Evolutionary conservation across 2,888 invertebrate genomes (phyloP), one percentile per base, ranked within the genome.

Genomic region (Calameuta idolon): DNA sequence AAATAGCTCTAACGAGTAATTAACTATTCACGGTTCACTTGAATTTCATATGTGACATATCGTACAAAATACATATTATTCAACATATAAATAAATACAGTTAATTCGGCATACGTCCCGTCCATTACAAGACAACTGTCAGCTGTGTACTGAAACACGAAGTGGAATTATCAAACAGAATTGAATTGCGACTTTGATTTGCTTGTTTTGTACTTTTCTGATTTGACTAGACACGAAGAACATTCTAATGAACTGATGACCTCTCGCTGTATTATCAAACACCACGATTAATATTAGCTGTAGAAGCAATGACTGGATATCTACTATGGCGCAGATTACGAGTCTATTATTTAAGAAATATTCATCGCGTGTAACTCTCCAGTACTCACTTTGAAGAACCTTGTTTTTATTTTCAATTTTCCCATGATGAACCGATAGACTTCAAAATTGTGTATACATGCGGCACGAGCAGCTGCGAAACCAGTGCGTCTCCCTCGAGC

Each of bases 341-440:
- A 55, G 9, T 23, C 9, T 11, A 37, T 55, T 55, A 23, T 23
- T 55, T 55, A 0, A 2, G 23, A 40, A 55, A 55, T 23, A 23
- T 23, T 55, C 23, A 2, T 55, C 55, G 23, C 55, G 55, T 55
- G 15, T 40, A 40, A 40, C 23, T 55, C 55, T 55, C 55, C 5
- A 23, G 55, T 74, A 84, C 82, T 84, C 75, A 82, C 82, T 79
- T 75, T 79, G 69, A 83, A 79, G 35, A 81, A 81, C 40, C 82
- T 83, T 11, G 77, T 82, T 79, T 79, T 80, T 69, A 85, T 80
- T 81, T 79, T 81, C 40, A 84, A 81, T 80, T 82, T 83, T 68
- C 85, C 85, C 85, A 84, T 83, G 4, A 23, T 69, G 33, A 75
- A 30, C 33, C 68, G 78, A 9, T 33, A 35, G n/a, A 55, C 55